phyloP scores from a whole-genome alignment of 1,140 invertebrate species.

The Asobara japonica region DNA sequence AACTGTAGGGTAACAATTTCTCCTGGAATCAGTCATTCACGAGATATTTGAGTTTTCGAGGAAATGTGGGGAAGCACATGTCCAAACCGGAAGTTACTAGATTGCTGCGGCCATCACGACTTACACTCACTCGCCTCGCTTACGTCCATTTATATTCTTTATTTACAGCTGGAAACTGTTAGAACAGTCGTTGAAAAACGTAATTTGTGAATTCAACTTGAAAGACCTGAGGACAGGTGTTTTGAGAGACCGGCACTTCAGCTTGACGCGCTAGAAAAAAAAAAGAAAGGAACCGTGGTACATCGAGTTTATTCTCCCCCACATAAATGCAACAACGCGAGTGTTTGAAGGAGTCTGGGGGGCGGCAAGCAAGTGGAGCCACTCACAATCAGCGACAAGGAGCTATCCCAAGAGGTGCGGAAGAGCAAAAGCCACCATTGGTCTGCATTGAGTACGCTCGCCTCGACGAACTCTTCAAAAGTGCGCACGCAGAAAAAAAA shows the following conservation, averaged over 20 bases:
- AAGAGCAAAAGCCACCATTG: not conserved
- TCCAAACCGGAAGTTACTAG: too few species aligned
- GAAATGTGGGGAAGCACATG: too few species aligned
- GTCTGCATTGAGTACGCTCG: not conserved
- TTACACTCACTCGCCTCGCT: too few species aligned
- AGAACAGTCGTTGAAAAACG: not conserved
- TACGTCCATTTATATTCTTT: too few species aligned
- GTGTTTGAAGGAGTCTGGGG: slow-evolving; percentile 10
- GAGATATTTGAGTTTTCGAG: too few species aligned
- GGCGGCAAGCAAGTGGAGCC: not conserved
- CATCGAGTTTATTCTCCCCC: not conserved
- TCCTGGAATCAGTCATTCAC: too few species aligned
- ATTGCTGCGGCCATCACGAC: too few species aligned
- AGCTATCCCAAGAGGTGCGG: slow-evolving; percentile 14
- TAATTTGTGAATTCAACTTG: not conserved
- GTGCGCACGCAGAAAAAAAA: not conserved
- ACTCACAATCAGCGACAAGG: slow-evolving; percentile 7
- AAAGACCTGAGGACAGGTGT: not conserved
- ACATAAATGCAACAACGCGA: not conserved
- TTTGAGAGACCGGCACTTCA: not conserved
- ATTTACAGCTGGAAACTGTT: too few species aligned
- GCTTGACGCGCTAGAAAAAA: too few species aligned
- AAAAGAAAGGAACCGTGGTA: not conserved
- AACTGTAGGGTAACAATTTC: too few species aligned
- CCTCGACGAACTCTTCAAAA: not conserved